Percentiles rank a stretch among this genome's conserved stretches.
phyloP scores from a whole-genome alignment of 1,140 invertebrate genomes.

The Hyles euphorbiae region DNA sequence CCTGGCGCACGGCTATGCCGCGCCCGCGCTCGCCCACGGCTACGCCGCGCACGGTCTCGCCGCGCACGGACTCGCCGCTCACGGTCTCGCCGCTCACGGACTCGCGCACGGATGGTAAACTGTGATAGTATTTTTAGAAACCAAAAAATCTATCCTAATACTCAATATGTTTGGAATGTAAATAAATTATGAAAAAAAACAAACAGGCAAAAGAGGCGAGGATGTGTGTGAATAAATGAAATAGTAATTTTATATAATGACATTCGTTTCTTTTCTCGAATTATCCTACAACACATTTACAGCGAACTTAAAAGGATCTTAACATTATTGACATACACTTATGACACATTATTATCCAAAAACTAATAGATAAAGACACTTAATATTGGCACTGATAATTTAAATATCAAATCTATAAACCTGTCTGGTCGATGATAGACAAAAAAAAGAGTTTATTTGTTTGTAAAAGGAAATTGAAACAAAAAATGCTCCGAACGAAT shows the following conservation, averaged over 20 bases:
- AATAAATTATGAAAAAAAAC: conserved; percentile 61
- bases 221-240: conserved; percentile 73
- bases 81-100: conserved; percentile 30
- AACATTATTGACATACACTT: no score
- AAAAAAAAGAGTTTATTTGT: no score
- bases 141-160: conserved; percentile 60
- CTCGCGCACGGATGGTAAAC: conserved; percentile 64
- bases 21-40: conserved; percentile 13
- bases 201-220: conserved; percentile 63
- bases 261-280: conserved; percentile 14
- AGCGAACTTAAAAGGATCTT: background rate
- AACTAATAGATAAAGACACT: no score
- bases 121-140: conserved; percentile 60
- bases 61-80: conserved; percentile 25
- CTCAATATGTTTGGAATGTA: conserved; percentile 62
- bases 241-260: conserved; percentile 50
- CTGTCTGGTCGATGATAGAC: no score
- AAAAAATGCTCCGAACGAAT: no score
- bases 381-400: no score
- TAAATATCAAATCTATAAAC: no score
- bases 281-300: background rate
- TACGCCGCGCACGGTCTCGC: conserved; percentile 20
- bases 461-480: no score
- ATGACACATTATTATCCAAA: no score
- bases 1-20: conserved; percentile 38